These are phyloP conservation scores for Gibbula magus DNA, from an alignment of 2,888 invertebrate genomes.

Conservation along the genomic window DNA sequence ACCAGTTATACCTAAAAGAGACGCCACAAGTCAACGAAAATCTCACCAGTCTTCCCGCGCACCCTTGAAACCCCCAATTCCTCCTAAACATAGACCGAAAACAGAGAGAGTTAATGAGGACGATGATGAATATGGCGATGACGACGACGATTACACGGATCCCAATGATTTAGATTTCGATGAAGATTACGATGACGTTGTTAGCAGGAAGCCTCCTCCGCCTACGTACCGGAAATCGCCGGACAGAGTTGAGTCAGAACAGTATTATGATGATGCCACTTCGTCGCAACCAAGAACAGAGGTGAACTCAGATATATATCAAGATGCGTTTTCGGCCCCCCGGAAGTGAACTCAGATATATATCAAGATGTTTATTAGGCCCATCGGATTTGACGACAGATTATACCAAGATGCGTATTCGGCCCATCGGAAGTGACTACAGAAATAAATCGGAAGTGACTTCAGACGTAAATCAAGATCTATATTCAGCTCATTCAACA, in stretches of 20 bases:
- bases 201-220: not conserved
- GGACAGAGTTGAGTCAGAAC: not conserved
- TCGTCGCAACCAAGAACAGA: not conserved
- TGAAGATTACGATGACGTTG: conserved; percentile 1
- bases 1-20: not conserved
- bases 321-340: not conserved
- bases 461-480: no score
- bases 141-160: not conserved
- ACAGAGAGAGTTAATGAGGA: not conserved
- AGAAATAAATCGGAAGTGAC: no score
- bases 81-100: not conserved
- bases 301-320: not conserved
- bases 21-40: not conserved
- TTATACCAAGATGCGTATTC: no score
- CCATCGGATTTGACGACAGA: no score
- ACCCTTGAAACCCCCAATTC: not conserved
- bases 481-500: no score
- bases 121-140: not conserved
- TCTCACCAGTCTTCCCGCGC: not conserved
- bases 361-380: not conserved
- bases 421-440: no score
- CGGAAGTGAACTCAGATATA: not conserved
- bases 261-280: not conserved
- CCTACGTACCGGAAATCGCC: no score
- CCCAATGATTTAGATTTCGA: not conserved